A percentile compares a stretch with the other conserved stretches of the same genome.
These are phyloP conservation scores for Synergus itoensis DNA, from an alignment of 2,888 invertebrate species.

Conservation along the genomic window DNA sequence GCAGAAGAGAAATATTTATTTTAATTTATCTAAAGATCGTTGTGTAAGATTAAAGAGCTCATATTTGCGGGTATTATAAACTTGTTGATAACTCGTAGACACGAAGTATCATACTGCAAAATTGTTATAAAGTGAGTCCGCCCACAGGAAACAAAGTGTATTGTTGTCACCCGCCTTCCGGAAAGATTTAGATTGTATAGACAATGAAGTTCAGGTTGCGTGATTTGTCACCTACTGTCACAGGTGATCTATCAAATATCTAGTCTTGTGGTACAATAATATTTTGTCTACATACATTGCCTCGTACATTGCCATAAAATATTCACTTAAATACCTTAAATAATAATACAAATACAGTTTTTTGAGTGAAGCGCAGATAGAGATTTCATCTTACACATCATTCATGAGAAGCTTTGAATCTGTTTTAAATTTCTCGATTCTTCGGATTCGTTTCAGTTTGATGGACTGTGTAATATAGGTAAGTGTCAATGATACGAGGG, in stretches of 20 bases:
- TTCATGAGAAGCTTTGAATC: background rate
- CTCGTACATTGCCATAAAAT: too few relatives aligned
- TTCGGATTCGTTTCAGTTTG: background rate
- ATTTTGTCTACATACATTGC: background rate
- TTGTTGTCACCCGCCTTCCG: constrained; percentile 23
- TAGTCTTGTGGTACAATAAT: background rate
- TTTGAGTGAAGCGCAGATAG: background rate
- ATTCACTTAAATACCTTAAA: too few relatives aligned
- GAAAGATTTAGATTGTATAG: constrained; percentile 1
- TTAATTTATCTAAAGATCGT: background rate
- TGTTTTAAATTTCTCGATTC: background rate
- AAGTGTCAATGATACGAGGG: constrained; percentile 59
- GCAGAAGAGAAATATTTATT: background rate
- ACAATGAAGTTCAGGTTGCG: background rate
- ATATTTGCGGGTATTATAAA: constrained; percentile 9
- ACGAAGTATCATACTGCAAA: background rate
- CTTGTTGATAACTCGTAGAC: background rate
- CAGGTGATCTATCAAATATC: background rate
- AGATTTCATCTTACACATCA: background rate
- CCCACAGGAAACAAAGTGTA: constrained; percentile 12
- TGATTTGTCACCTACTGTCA: background rate
- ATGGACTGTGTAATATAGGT: constrained; percentile 53
- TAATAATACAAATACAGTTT: too few relatives aligned
- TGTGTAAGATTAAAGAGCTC: background rate
- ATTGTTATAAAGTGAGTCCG: constrained; percentile 4